phyloP scores from a whole-genome alignment of 2,888 invertebrate species.

The Cyclophora punctaria region DNA sequence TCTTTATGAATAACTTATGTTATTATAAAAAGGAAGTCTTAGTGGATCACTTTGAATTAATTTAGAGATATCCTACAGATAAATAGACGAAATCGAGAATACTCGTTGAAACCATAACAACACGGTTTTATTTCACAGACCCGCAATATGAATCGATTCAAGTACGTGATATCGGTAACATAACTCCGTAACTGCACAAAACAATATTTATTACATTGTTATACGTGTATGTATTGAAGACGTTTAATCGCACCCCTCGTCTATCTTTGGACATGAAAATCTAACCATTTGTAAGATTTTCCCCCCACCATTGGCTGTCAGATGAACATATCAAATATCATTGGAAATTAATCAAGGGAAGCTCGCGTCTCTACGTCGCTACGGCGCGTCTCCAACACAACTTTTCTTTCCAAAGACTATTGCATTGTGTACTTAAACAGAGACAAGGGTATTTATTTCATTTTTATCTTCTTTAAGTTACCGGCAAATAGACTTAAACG shows the following conservation, averaged over 20 bases:
- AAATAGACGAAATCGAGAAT: conserved; percentile 1
- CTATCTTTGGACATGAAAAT: conserved; percentile 51
- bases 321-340: conserved; percentile 69
- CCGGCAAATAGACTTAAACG: background rate
- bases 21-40: conserved; percentile 15
- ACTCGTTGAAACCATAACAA: background rate
- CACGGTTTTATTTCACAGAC: background rate
- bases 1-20: conserved; percentile 16
- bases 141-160: too few species aligned
- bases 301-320: conserved; percentile 45
- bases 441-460: conserved; percentile 17
- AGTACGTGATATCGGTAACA: too few species aligned
- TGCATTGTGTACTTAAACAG: conserved; percentile 17
- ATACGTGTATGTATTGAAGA: conserved; percentile 30
- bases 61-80: conserved; percentile 1
- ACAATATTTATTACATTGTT: too few species aligned
- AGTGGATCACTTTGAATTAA: conserved; percentile 7
- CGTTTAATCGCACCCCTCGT: conserved; percentile 40
- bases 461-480: conserved; percentile 10
- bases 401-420: conserved; percentile 23
- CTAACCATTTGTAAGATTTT: conserved; percentile 63
- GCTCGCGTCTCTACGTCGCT: conserved; percentile 26
- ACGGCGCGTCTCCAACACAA: conserved; percentile 26
- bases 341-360: conserved; percentile 61
- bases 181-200: too few species aligned